These are phyloP conservation scores for Nanorana parkeri DNA, from an alignment of 2,113 vertebrate species.

Conservation along the genomic window DNA sequence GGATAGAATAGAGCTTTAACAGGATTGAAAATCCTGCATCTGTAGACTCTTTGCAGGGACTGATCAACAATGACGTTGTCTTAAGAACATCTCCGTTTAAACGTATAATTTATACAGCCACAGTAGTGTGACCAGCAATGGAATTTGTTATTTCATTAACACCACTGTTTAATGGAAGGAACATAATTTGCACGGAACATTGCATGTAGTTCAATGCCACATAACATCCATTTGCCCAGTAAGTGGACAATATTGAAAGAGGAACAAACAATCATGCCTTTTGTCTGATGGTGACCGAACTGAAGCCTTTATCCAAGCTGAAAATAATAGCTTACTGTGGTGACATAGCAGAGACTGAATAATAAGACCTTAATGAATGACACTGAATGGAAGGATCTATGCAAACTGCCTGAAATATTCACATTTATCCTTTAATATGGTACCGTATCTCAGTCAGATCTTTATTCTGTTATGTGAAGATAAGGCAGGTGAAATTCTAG, in stretches of 20 bases:
- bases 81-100: constrained; percentile 3
- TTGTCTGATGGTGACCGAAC: constrained; percentile 10
- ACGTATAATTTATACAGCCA: neutral
- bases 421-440: neutral
- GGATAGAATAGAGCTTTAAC: too few species aligned
- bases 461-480: too few species aligned
- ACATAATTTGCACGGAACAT: constrained; percentile 31
- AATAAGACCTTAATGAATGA: constrained; percentile 24
- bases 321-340: constrained; percentile 19
- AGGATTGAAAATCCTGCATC: neutral
- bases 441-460: too few species aligned
- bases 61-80: neutral
- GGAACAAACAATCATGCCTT: constrained; percentile 20
- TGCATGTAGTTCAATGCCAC: constrained; percentile 2
- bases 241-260: constrained; percentile 35
- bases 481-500: too few species aligned
- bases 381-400: neutral
- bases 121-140: neutral
- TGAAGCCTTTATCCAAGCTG: constrained; percentile 27
- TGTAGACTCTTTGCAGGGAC: neutral
- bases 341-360: neutral
- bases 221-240: constrained; percentile 25
- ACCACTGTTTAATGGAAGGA: constrained; percentile 22
- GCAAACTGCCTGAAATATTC: neutral
- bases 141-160: constrained; percentile 14